These are phyloP conservation scores for Nothocercus julius DNA, from an alignment of 2,113 vertebrate genomes.

Conservation along the genomic window DNA sequence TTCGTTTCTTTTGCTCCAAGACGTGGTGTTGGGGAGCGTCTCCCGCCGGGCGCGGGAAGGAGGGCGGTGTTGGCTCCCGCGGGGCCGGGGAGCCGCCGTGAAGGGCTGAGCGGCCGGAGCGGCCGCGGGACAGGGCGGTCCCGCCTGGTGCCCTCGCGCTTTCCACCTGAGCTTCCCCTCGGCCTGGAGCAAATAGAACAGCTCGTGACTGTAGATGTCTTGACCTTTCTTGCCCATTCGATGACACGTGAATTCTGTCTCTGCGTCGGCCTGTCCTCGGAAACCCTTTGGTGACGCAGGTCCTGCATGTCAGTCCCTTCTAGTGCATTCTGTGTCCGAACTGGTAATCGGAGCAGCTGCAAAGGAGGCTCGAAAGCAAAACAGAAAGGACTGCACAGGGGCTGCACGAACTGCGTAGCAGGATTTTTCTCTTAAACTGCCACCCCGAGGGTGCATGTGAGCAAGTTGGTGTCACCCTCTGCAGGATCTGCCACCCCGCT, in stretches of 20 bases:
- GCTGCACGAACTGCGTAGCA: background rate
- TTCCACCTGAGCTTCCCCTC: background rate
- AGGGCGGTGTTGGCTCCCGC: background rate
- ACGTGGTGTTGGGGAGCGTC: background rate
- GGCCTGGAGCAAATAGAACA: accelerated
- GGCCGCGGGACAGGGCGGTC: background rate
- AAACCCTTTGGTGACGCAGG: background rate
- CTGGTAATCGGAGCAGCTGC: background rate
- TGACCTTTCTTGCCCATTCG: background rate
- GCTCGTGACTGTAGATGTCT: background rate
- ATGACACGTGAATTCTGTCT: background rate
- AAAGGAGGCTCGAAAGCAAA: background rate
- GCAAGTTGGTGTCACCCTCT: background rate
- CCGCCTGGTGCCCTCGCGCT: too few species aligned
- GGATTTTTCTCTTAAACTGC: background rate
- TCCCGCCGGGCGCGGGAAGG: accelerated
- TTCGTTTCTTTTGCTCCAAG: background rate
- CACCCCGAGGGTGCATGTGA: background rate
- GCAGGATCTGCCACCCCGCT: background rate
- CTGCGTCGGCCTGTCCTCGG: background rate
- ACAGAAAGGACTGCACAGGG: background rate
- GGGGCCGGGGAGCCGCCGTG: too few species aligned
- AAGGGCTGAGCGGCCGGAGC: background rate
- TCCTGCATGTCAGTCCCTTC: background rate
- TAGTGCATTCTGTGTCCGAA: background rate